A percentile compares a stretch with the other conserved stretches of the same genome.
phyloP scores from a whole-genome alignment of 2,113 vertebrate genomes.

The Zosterops lateralis region DNA sequence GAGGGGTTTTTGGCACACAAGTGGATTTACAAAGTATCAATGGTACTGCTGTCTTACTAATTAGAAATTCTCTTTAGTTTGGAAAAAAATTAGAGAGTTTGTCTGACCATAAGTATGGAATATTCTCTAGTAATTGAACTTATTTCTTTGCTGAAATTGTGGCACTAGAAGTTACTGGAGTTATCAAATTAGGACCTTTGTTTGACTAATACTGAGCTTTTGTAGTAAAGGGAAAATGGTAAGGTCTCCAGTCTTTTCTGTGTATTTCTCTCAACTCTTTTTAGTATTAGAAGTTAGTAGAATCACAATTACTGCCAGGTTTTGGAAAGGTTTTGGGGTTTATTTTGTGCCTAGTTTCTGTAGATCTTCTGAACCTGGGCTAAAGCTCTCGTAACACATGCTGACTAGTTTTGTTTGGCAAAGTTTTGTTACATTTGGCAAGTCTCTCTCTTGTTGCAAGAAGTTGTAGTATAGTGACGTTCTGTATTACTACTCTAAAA shows the following conservation, averaged over 20 bases:
- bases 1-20: background rate
- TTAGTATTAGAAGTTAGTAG: background rate
- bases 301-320: background rate
- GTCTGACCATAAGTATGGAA: background rate
- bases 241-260: background rate
- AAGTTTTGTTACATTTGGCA: slow-evolving; percentile 38
- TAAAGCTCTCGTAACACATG: background rate
- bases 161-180: background rate
- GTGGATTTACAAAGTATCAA: background rate
- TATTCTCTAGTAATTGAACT: background rate
- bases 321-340: background rate
- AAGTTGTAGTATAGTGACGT: background rate
- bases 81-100: background rate
- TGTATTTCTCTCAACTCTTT: background rate
- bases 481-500: slow-evolving; percentile 3
- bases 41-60: background rate
- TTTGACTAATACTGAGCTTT: background rate
- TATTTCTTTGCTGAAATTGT: background rate
- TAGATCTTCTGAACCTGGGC: background rate
- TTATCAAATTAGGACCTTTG: background rate
- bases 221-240: background rate
- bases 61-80: background rate
- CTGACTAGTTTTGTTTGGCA: slow-evolving; percentile 38
- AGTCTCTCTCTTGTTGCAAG: background rate
- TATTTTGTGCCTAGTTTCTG: background rate